Base-by-base conservation (phyloP, 92 coral and sea anemone genomes). In the Zoanthus solanderi region DNA sequence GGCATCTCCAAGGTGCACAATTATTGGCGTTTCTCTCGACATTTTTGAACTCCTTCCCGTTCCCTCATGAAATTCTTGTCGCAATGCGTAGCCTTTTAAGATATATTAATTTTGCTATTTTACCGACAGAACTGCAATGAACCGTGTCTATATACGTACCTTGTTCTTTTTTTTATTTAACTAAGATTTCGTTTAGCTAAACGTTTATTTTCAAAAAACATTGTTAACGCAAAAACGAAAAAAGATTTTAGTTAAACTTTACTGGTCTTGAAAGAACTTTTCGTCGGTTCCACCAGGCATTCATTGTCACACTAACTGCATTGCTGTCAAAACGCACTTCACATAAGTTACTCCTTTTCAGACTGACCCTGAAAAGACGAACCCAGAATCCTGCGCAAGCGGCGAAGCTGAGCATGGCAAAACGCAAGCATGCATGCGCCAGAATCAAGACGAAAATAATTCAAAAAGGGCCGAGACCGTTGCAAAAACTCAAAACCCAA, bases 351-450 rank as follows among this genome's bases (percentile, higher is more conserved):
- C 76, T 47, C 48, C 30, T 81, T 66, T 81, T 34, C 45, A 81
- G 85, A 81, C 75, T 23, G 85, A 81, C 85, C 75, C 61, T 15
- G 85, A 45, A 67, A 66, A 81, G 75, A 16, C 76, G 0, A 67
- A 65, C 61, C 74, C 47, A 45, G 48, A 67, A 71, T 60, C 71
- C 71, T 18, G 75, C 47, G 75, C 75, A 44, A 69, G 75, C 47
- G 66, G 63, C 73, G 85, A 81, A 7, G 37, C 63, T 29, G 44
- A 81, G 58, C 82, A 54, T 13, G 68, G 48, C 66, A 10, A 54
- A 52, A 8, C 60, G 10, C 30, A 52, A 34, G 18, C 82, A 31
- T 45, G 68, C 61, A 75, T 47, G 14, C 54, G 61, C 11, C 14
- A 75, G 17, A 47, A 75, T 48, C 60, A 47, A 44, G 60, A 47